Evolutionary conservation across 2,797 vertebrate genomes (phyloP).

Genomic region (Molossus molossus): DNA sequence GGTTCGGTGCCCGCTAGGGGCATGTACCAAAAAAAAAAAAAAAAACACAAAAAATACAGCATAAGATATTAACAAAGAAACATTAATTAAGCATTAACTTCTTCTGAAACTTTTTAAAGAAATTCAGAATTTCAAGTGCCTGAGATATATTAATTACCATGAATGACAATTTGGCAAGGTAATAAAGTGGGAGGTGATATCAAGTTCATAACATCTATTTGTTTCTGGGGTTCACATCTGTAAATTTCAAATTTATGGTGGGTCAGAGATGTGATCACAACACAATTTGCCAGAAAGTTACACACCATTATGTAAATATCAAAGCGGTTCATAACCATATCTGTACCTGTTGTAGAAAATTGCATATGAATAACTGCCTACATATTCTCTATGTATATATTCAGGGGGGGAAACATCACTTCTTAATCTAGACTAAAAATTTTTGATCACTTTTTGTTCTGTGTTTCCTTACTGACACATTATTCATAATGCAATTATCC

Average conservation of each 20-base stretch:
- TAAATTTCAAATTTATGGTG: neutral
- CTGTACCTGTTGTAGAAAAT: neutral
- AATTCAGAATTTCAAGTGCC: conserved; percentile 31
- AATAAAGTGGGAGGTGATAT: neutral
- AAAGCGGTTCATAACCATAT: neutral
- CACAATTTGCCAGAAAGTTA: neutral
- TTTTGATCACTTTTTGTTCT: conserved; percentile 20
- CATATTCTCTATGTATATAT: neutral
- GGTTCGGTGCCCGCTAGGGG: too few species aligned
- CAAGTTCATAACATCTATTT: neutral
- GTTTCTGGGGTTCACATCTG: neutral
- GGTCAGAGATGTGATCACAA: neutral
- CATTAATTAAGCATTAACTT: neutral
- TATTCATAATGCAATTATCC: conserved; percentile 5
- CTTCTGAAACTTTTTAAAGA: conserved; percentile 15
- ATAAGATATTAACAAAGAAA: conserved; percentile 47
- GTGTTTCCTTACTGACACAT: neutral
- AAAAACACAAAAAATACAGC: neutral
- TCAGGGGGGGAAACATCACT: neutral
- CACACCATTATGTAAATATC: neutral
- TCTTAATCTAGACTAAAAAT: conserved; percentile 9
- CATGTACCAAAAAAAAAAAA: too few species aligned
- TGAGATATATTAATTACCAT: neutral
- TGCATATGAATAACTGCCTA: neutral
- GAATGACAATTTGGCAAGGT: conserved; percentile 25